Evolutionary conservation across 2,797 vertebrate species (phyloP), one percentile per base, ranked within the genome.

Genomic region (Molossus alvarezi): DNA sequence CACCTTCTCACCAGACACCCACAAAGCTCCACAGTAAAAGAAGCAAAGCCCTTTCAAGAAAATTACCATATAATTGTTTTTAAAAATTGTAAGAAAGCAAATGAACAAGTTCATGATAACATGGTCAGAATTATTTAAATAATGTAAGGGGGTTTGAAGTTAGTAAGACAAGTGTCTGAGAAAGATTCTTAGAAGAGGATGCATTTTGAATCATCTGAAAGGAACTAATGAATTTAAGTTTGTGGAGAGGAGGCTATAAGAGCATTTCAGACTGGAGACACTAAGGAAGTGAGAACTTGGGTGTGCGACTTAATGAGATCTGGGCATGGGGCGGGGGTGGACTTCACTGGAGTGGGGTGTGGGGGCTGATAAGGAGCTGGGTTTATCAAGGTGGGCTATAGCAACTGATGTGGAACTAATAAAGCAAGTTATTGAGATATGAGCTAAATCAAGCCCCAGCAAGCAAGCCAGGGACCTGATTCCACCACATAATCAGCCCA

Each of bases 161-260:
- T 84, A 93, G 90, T 84, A 93, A 92, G 75, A 37, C 14, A 41
- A 81, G 33, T 17, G 53, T 62, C 81, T 20, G 17, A 89, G 41
- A 75, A 75, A 89, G 14, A 73, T 58, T 75, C 65, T 41, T 51
- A 90, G 51, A 89, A 55, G 25, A 91, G 12, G n/a, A 81, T 45
- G 27, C 25, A 55, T 67, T 65, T 33, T 89, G 27, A 45, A 62
- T 69, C 17, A 69, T 29, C 51, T 33, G 89, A 41, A 90, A 75
- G 51, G 51, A 92, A 89, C 5, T 65, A 84, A 45, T 80, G 37
- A 88, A 65, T 0, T 0, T 45, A 51, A 73, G n/a, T 82, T 60
- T 45, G 17, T 11, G 20, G 29, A 89, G 13, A 60, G 57, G n/a
- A 92, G 12, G 57, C 37, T 71, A 25, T 51, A 79, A 88, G 64